A percentile compares a stretch with the other conserved stretches of the same genome.
These are phyloP conservation scores for Thysanoteuthis rhombus DNA, from an alignment of 2,888 invertebrate genomes.

Conservation along the genomic window DNA sequence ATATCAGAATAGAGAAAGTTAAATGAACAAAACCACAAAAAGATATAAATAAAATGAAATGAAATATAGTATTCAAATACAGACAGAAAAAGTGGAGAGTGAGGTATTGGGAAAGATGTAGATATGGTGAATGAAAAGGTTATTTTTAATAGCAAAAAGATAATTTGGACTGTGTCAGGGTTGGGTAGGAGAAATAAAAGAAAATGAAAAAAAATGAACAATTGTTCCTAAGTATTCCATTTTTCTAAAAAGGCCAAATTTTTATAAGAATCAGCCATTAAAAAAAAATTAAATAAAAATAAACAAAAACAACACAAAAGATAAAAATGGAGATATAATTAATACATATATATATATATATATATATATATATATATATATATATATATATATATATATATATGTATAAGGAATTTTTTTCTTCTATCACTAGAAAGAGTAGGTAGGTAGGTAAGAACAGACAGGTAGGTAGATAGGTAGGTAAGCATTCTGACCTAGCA, in stretches of 20 bases:
- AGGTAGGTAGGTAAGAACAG: not conserved
- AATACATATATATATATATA: not conserved
- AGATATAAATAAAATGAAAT: not conserved
- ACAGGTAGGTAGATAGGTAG: not conserved
- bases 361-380: not conserved
- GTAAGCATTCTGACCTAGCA: not conserved
- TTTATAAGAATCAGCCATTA: not conserved
- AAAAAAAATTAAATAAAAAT: not conserved
- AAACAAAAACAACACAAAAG: not conserved
- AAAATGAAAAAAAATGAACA: not conserved
- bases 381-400: not conserved
- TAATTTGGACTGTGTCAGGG: constrained; percentile 12
- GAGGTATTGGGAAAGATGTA: not conserved
- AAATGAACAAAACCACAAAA: not conserved
- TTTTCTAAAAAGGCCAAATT: not conserved
- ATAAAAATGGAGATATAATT: not conserved
- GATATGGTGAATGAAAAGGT: not conserved
- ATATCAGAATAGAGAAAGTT: not conserved
- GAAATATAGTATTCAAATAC: not conserved
- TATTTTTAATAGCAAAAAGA: constrained; percentile 12
- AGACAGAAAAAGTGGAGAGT: not conserved
- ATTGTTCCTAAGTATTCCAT: constrained; percentile 12
- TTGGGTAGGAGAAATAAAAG: not conserved
- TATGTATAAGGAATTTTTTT: not conserved
- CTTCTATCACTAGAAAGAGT: not conserved